phyloP scores from a whole-genome alignment of 1,140 invertebrate genomes.

The Paralvinella palmiformis region DNA sequence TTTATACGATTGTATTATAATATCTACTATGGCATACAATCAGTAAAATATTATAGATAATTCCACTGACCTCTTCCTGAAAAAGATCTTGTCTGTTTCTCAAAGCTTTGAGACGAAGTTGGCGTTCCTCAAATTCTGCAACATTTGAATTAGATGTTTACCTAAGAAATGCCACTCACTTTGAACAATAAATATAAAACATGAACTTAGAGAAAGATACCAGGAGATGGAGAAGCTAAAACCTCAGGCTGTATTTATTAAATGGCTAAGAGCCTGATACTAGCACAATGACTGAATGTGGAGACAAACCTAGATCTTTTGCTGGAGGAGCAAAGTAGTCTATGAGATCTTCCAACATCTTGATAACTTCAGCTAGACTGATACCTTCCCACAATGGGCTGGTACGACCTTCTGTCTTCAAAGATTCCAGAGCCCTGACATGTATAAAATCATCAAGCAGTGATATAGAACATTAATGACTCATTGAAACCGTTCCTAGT shows the following conservation, averaged over 20 bases:
- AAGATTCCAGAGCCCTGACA: conserved; percentile 82
- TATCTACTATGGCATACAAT: neutral
- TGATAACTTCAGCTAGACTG: conserved; percentile 92
- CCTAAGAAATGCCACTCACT: too few relatives aligned
- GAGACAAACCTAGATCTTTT: conserved; percentile 83
- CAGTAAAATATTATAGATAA: neutral
- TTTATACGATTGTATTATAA: neutral
- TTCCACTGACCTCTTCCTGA: conserved; percentile 75
- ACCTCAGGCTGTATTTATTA: too few relatives aligned
- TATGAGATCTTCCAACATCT: conserved; percentile 97
- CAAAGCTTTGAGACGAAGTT: conserved; percentile 89
- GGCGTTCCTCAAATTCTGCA: conserved; percentile 99
- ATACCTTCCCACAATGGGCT: conserved; percentile 68
- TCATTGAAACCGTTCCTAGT: too few relatives aligned
- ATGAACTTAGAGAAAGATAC: too few relatives aligned
- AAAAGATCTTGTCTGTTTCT: conserved; percentile 97
- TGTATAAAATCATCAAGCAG: conserved; percentile 15
- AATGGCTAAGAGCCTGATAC: too few relatives aligned
- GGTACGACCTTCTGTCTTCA: conserved; percentile 65
- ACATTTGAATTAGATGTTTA: too few relatives aligned
- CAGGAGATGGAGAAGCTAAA: too few relatives aligned
- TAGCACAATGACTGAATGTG: neutral
- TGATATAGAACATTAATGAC: too few relatives aligned
- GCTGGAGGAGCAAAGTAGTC: conserved; percentile 98
- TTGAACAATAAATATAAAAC: too few relatives aligned